Base-by-base conservation (phyloP, 2,888 invertebrate genomes). In the Tetropium fuscum region DNA sequence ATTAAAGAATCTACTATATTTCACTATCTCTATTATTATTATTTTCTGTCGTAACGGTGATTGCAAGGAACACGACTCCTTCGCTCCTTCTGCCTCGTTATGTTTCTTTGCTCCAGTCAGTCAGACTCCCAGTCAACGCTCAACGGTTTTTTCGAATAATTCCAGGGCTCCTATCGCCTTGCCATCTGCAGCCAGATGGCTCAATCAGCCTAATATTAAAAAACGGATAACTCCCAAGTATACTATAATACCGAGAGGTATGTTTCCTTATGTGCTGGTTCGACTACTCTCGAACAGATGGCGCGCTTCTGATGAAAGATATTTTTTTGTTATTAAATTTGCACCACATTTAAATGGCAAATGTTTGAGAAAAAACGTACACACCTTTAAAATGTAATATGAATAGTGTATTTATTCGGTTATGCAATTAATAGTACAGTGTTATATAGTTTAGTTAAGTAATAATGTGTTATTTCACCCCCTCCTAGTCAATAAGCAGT, bases 281-380 rank as follows among this genome's bases (percentile, higher is more conserved):
- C 1, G 6, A 10, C 27, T 16, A 27, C 18, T 5, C 4, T 1
- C n/a, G 27, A 27, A 5, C 5, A 27, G 19, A 27, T 27, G 16
- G 10, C 16, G 15, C 19, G 27, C 19, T 11, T 10, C 18, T 25
- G 10, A 16, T 7, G n/a, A 6, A 25, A 51, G 18, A 27, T 18
- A 18, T 40, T 40, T 51, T n/a, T 40, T 51, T 51, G 38, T 51
- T 51, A 51, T 51, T 27, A 40, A 51, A 40, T 51, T 38, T 51
- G 38, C 51, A 51, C 51, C 25, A 40, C 20, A 40, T 51, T 51
- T 51, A 51, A 51, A 51, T 51, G 40, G 16, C 40, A 44, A 44
- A 27, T 27, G 51, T 40, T 36, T 22, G 1, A 27, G 16, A 34
- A 40, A 48, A 48, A 20, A 22, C n/a, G 48, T 36, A 15, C 36